Evolutionary conservation across 2,797 vertebrate genomes (phyloP), one percentile per base, ranked within the genome.

Genomic region (Mus caroli): DNA sequence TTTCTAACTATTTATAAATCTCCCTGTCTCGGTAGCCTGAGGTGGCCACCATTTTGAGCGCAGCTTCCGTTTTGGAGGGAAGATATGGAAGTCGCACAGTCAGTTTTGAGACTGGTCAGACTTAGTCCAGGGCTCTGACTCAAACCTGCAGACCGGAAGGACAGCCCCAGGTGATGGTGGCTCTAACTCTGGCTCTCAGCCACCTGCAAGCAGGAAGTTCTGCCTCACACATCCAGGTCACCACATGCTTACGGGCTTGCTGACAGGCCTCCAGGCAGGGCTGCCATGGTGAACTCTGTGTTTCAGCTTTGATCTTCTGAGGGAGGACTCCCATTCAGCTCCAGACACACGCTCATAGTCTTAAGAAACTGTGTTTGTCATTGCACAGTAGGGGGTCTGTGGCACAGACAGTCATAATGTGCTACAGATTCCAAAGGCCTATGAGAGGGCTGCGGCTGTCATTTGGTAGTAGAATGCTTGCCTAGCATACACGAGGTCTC

Each of bases 231-330:
- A 6, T 73, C 75, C 50, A 6, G 6, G 8, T 75, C 24, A 78
- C 24, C 24, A 28, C 40, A 11, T 37, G 58, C 54, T 43, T 24
- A 1, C 2, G 22, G 50, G 58, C 40, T 73, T 73, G 60, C 20
- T 67, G n/a, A 12, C n/a, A 19, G 46, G 8, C 34, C 14, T 77
- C 40, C 1, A 40, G 56, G 50, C 52, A 67, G 60, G 71, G 20
- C 50, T 56, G 43, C 77, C 6, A 6, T 6, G 8, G 13, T 6
- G 12, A 94, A 4, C 19, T 31, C 84, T 34, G 3, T 62, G 24
- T 78, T 82, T 83, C 79, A 75, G 54, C 46, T 76, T 79, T 78
- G 56, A 87, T 43, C 40, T 91, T 95, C 54, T 37, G 54, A 93
- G 52, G 22, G 28, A 15, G n/a, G 73, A 87, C 73, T 73, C 19